Base-by-base conservation (phyloP, 2,888 invertebrate genomes). In the Notocelia uddmanniana region DNA sequence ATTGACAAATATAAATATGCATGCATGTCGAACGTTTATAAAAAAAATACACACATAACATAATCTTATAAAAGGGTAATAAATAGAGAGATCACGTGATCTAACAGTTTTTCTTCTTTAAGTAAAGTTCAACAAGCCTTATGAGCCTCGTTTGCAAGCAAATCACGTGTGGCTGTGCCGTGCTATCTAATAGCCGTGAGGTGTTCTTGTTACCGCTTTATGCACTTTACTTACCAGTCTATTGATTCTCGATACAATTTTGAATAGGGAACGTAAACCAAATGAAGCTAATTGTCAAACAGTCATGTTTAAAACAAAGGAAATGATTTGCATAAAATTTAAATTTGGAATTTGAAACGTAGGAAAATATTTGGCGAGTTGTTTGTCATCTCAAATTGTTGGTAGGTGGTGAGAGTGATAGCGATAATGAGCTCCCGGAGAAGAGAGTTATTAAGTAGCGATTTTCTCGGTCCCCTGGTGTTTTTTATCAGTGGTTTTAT, bases 81-180 rank as follows among this genome's bases (percentile, higher is more conserved):
- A 31, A 58, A 34, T 19, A 59, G 21, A 59, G 21, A 48, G 18
- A 50, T 59, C 23, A 37, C 0, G 52, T n/a, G 37, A 23, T 37
- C 50, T 48, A 9, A 52, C n/a, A 37, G 52, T 64, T 64, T 34
- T 64, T 54, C 52, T 37, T 54, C 52, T 54, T 64, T 5, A 37
- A 21, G 45, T 31, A 57, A 48, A 55, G 9, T 45, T 21, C 21
- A 41, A 31, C 45, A 11, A 54, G 60, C 68, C 41, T 41, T 54
- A 41, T 52, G 41, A 60, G 31, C 45, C 59, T 64, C 59, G 34
- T 71, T 71, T 67, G 59, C 45, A 60, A 54, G 60, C 60, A 59
- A 67, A 71, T 67, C 52, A 59, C 52, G 50, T n/a, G 66, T 59
- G 69, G 64, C 70, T 59, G 45, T 66, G 70, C 59, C 54, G 59